phyloP scores from a whole-genome alignment of 2,797 vertebrate genomes.

The Diglossa cyanea region DNA sequence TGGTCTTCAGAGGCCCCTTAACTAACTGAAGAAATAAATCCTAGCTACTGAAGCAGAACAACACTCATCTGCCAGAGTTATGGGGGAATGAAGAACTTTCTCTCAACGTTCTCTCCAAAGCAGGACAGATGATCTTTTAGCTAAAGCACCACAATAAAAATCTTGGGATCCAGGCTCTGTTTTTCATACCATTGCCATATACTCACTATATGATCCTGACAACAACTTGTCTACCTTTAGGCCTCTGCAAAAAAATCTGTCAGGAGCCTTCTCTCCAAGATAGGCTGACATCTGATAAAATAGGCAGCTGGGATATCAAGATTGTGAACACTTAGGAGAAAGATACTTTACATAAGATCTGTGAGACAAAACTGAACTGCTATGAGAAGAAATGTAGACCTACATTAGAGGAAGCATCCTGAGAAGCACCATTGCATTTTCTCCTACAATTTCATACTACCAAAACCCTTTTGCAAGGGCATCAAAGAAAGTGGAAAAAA shows the following conservation, averaged over 20 bases:
- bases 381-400: neutral
- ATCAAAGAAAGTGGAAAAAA: neutral
- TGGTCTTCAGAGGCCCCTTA: neutral
- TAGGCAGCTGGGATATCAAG: neutral
- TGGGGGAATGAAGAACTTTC: neutral
- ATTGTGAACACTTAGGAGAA: neutral
- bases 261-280: neutral
- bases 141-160: neutral
- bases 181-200: neutral
- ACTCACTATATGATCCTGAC: neutral
- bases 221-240: neutral
- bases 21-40: neutral
- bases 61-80: neutral
- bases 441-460: neutral
- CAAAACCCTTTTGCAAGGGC: neutral
- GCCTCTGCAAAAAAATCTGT: neutral
- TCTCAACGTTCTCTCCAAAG: neutral
- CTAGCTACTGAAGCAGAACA: neutral
- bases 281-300: neutral
- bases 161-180: neutral
- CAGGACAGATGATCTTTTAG: neutral
- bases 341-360: neutral
- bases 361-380: neutral
- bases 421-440: neutral
- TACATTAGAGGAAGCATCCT: neutral